Evolutionary conservation across 2,113 vertebrate species (phyloP).

Genomic region (Clarias magur): DNA sequence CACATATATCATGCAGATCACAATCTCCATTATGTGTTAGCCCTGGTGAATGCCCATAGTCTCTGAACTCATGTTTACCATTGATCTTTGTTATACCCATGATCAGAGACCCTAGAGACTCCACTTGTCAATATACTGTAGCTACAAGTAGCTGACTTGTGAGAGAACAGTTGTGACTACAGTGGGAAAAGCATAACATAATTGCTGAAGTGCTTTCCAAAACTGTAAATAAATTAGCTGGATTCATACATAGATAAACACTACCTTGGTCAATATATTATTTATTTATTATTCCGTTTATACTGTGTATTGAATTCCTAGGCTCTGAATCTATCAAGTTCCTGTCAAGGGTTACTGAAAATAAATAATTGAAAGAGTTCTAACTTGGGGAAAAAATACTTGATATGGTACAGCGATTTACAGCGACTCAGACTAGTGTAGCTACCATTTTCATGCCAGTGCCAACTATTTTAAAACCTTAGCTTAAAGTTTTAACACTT

Average conservation of each 20-base stretch:
- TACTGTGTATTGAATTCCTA: background rate
- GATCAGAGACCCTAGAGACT: background rate
- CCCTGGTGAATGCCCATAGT: conserved; percentile 3
- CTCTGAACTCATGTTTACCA: background rate
- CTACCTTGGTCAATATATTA: background rate
- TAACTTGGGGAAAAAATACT: background rate
- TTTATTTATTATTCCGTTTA: background rate
- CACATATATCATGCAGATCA: conserved; percentile 10
- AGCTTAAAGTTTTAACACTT: background rate
- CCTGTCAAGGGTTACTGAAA: background rate
- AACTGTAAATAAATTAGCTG: background rate
- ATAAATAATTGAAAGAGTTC: background rate
- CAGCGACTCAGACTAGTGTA: background rate
- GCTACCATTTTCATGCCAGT: background rate
- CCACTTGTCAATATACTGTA: conserved; percentile 3
- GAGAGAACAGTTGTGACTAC: background rate
- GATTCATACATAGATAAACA: background rate
- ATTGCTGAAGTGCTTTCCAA: background rate
- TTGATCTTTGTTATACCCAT: background rate
- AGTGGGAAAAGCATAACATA: background rate
- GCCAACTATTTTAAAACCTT: background rate
- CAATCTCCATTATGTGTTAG: background rate
- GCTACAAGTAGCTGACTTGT: background rate
- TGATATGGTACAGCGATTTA: background rate
- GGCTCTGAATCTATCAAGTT: background rate